Evolutionary conservation across 2,113 vertebrate genomes (phyloP).

Genomic region (Anguilla rostrata): DNA sequence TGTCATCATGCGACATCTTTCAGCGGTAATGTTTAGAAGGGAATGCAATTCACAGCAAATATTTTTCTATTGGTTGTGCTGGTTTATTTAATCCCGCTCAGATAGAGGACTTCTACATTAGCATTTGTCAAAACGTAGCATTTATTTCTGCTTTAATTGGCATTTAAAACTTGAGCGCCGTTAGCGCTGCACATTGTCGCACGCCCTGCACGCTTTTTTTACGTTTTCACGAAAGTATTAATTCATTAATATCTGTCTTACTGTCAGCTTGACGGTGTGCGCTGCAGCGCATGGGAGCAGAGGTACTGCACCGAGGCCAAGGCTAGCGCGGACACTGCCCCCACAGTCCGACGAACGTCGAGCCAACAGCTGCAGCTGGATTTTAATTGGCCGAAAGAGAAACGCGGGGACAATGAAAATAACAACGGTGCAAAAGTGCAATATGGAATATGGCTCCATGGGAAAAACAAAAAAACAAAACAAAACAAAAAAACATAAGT

Average conservation of each 20-base stretch:
- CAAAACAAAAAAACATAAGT: no score
- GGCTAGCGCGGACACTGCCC: not conserved
- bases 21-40: no score
- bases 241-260: slow-evolving; percentile 19
- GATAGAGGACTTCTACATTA: not conserved
- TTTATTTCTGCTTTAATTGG: not conserved
- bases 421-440: not conserved
- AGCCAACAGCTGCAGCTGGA: not conserved
- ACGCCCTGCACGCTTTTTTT: not conserved
- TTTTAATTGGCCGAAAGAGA: not conserved
- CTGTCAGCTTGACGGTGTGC: not conserved
- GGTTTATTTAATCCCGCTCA: not conserved
- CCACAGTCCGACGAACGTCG: not conserved
- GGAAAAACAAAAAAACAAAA: no score
- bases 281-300: not conserved
- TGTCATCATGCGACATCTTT: no score
- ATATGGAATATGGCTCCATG: no score
- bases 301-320: not conserved
- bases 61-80: no score
- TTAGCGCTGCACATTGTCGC: not conserved
- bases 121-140: not conserved
- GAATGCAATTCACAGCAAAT: no score
- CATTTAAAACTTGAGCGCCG: not conserved
- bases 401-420: not conserved
- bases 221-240: slow-evolving; percentile 1